Conservation (phyloP, 2,888 invertebrate species). For the Cerastoderma edule region DNA sequence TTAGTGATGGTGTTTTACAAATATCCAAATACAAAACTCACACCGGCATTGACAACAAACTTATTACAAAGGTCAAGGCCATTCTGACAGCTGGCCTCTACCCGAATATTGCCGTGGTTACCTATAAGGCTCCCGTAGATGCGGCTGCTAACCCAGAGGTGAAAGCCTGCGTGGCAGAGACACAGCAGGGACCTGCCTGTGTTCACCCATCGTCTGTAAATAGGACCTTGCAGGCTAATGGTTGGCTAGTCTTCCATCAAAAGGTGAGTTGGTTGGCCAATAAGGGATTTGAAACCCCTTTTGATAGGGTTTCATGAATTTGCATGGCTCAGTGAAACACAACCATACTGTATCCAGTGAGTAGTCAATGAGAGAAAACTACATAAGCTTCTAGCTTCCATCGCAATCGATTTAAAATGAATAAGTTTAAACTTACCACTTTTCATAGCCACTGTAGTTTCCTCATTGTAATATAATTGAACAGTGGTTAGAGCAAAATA, state of each 20-base stretch:
- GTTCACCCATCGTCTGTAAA: slow-evolving; percentile 82
- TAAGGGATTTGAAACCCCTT: too few species aligned
- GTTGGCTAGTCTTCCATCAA: slow-evolving; percentile 80
- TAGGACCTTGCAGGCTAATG: slow-evolving; percentile 72
- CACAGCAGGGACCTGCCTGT: slow-evolving; percentile 75
- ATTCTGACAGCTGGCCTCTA: slow-evolving; percentile 94
- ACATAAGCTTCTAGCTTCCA: too few species aligned
- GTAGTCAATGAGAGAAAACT: too few species aligned
- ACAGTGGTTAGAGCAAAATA: too few species aligned
- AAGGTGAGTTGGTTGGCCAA: too few species aligned
- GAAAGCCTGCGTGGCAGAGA: slow-evolving; percentile 74
- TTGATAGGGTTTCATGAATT: too few species aligned
- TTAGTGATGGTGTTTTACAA: slow-evolving; percentile 62
- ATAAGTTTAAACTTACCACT: too few species aligned
- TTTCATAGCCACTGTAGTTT: too few species aligned
- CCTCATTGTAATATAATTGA: too few species aligned
- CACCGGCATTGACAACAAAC: slow-evolving; percentile 64
- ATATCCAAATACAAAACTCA: slow-evolving; percentile 61
- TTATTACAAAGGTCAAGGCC: slow-evolving; percentile 85
- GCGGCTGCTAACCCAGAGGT: slow-evolving; percentile 70
- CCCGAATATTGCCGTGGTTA: slow-evolving; percentile 89
- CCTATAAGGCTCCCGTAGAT: slow-evolving; percentile 69
- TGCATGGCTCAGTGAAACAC: too few species aligned
- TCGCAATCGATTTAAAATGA: too few species aligned
- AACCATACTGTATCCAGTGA: too few species aligned